Evolutionary conservation across 2,888 invertebrate genomes (phyloP), one percentile per base, ranked within the genome.

Genomic region (Volucella inanis): DNA sequence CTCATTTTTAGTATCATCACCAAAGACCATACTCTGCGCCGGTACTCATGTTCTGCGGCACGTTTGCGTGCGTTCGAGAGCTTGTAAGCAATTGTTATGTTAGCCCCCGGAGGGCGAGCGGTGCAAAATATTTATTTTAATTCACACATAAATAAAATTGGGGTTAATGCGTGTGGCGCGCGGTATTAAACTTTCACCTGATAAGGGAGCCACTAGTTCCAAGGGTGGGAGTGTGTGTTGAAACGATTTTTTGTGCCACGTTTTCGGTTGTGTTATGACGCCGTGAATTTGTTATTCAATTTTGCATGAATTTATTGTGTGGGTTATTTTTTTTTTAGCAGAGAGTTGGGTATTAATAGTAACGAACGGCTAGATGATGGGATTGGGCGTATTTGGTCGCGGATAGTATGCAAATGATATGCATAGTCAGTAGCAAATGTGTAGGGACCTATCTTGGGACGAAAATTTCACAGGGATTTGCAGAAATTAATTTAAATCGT

Each of bases 141-240:
- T 85, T 81, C 85, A 81, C 81, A 85, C 85, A 85, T 85, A 85
- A 85, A 85, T 81, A 85, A 85, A 85, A 85, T 85, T 81, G 85
- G 85, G 85, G 85, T 80, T 85, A 85, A 85, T 85, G 81, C 85
- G 81, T 85, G 52, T 62, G 81, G 85, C 55, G 79, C 62, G 75
- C 50, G 81, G 85, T 57, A 85, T 85, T 85, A 85, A 85, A 67
- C 76, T 81, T 77, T 81, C 81, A 85, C 85, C 81, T 85, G 81
- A 81, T 71, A 84, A 59, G 65, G 68, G 50, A 45, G 50, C 55
- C 52, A 22, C 43, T 50, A 43, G 31, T 12, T 31, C 39, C 12
- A 11, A 22, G 43, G 10, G 11, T 31, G 1, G 22, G 45, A n/a
- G 14, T 15, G 59, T 59, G n/a, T 8, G 41, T 59, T 54, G 39